Evolutionary conservation across 2,797 vertebrate species (phyloP), one percentile per base, ranked within the genome.

Genomic region (Aulostomus chinensis): DNA sequence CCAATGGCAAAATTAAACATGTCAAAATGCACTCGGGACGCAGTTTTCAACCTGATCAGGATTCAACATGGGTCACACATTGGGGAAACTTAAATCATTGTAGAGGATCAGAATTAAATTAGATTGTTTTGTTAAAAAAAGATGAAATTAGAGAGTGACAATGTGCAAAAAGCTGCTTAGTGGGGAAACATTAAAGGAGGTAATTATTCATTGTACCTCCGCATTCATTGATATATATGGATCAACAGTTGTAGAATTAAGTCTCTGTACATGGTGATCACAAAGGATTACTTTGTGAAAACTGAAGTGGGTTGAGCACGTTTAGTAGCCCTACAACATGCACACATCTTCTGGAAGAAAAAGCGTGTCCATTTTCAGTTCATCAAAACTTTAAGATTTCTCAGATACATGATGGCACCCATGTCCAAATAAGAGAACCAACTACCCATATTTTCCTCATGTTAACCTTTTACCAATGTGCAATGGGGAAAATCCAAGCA

Each of bases 401-500:
- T n/a, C n/a, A n/a, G n/a, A n/a, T n/a, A n/a, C n/a, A n/a, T n/a
- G n/a, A n/a, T n/a, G n/a, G n/a, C n/a, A n/a, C n/a, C n/a, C n/a
- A n/a, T n/a, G n/a, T n/a, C n/a, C n/a, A n/a, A n/a, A n/a, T 24
- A 20, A 37, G 26, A 29, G 25, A 58, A 25, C 14, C 18, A 33
- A 26, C 15, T 0, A 9, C 30, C 29, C 57, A 31, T 35, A 55
- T 66, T 61, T 56, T 16, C 28, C 39, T 56, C 9, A 5, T 22
- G 22, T 36, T 46, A 68, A 55, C 52, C 47, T 48, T 63, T 67
- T 48, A 50, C 45, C 32, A 68, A 14, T 18, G 16, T 64, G 54
- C 31, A 54, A 2, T 21, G 49, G 37, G 43, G 59, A 67, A 18
- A 70, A 74, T 69, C 58, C 13, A 14, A 76, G 63, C 60, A 71